Conservation (phyloP, 2,888 invertebrate species). For the Sinhomidia bicolor region DNA sequence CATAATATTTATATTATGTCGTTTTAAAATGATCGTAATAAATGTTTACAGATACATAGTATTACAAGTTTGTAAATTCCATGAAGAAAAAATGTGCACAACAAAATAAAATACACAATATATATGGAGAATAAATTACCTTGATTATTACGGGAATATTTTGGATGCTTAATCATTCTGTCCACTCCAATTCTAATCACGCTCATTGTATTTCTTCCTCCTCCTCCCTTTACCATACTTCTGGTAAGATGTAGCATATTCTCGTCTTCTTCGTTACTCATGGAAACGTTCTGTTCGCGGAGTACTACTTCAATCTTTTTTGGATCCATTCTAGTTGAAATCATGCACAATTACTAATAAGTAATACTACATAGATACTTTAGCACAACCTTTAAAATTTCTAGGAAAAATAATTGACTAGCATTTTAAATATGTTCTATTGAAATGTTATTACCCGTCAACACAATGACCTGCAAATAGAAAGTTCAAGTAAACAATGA, state of each 20-base stretch:
- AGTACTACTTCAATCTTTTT: slow-evolving; percentile 75
- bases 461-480: slow-evolving; percentile 75
- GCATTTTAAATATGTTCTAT: too few species aligned
- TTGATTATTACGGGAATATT: slow-evolving; percentile 68
- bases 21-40: neutral
- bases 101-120: too few species aligned
- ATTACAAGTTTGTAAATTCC: neutral
- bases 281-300: slow-evolving; percentile 74
- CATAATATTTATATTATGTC: neutral
- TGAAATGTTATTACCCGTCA: slow-evolving; percentile 73
- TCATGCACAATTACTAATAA: neutral
- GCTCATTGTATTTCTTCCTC: neutral
- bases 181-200: slow-evolving; percentile 64
- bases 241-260: neutral
- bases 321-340: slow-evolving; percentile 48
- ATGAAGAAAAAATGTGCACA: too few species aligned
- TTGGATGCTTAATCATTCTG: slow-evolving; percentile 73
- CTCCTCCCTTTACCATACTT: neutral
- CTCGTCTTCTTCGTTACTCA: slow-evolving; percentile 21
- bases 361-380: neutral
- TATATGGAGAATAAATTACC: too few species aligned
- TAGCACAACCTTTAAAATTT: neutral
- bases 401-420: too few species aligned
- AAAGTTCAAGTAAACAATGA: neutral
- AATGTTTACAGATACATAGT: neutral